Evolutionary conservation across 2,888 invertebrate genomes (phyloP).

Genomic region (Drosophila antonietae): DNA sequence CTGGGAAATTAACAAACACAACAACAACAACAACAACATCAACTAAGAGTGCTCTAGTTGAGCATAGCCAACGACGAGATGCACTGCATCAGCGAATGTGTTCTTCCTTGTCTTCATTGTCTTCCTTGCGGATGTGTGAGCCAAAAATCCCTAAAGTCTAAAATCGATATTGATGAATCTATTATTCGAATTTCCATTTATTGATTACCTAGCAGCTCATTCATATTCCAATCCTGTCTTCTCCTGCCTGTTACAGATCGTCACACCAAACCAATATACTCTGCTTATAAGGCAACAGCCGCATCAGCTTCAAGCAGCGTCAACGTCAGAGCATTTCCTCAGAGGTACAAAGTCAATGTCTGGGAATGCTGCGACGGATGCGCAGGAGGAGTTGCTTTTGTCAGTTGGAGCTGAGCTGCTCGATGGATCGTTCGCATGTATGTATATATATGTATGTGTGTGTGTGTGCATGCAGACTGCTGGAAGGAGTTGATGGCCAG

Average conservation of each 20-base stretch:
- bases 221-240: not conserved
- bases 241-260: not conserved
- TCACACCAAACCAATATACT: not conserved
- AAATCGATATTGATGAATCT: not conserved
- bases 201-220: not conserved
- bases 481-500: constrained; percentile 58
- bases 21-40: constrained; percentile 36
- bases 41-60: constrained; percentile 8
- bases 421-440: constrained; percentile 19
- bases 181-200: too few species aligned
- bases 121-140: too few species aligned
- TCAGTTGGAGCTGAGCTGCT: constrained; percentile 34
- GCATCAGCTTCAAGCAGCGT: constrained; percentile 12
- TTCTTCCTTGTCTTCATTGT: too few species aligned
- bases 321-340: constrained; percentile 55
- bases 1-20: constrained; percentile 75
- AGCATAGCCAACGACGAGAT: not conserved
- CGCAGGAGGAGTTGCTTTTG: constrained; percentile 33
- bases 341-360: constrained; percentile 25
- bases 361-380: constrained; percentile 27
- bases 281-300: not conserved
- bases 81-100: not conserved
- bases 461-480: constrained; percentile 16
- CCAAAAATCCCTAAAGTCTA: too few species aligned
- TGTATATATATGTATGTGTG: not conserved